These are phyloP conservation scores for Cacoxenus indagator DNA, from an alignment of 2,888 invertebrate genomes.

Conservation along the genomic window DNA sequence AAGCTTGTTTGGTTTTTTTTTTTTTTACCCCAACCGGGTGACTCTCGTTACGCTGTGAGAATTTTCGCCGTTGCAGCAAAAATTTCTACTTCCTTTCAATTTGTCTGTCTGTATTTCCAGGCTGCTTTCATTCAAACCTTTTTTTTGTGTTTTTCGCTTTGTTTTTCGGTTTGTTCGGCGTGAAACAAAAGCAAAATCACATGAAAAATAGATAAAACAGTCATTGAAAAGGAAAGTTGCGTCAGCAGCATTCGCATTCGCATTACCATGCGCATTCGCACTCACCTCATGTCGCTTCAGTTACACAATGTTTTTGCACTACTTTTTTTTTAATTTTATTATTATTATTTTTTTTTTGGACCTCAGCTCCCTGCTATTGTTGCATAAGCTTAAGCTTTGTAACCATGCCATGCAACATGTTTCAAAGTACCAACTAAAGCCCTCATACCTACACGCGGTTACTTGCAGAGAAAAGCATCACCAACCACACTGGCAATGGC, in stretches of 20 bases:
- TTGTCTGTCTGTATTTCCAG: neutral
- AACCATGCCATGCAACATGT: constrained; percentile 12
- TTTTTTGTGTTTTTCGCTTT: neutral
- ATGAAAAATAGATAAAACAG: constrained; percentile 31
- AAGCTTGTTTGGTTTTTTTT: neutral
- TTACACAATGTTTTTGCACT: neutral
- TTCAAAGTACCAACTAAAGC: neutral
- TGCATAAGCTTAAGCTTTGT: neutral
- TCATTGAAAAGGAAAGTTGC: constrained; percentile 50
- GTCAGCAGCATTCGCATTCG: neutral
- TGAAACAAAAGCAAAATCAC: constrained; percentile 13
- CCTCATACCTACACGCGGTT: neutral
- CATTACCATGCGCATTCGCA: no score
- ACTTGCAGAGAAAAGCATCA: neutral
- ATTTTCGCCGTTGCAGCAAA: constrained; percentile 29
- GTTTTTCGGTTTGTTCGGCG: neutral
- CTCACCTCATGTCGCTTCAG: neutral
- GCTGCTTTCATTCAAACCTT: no score
- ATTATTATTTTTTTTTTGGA: neutral
- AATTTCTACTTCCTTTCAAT: neutral
- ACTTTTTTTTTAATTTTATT: neutral
- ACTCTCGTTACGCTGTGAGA: no score
- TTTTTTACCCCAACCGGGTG: neutral
- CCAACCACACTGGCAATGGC: neutral
- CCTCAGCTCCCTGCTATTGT: neutral